These are phyloP conservation scores for Yponomeuta malinellus DNA, from an alignment of 2,888 invertebrate species.

Conservation along the genomic window DNA sequence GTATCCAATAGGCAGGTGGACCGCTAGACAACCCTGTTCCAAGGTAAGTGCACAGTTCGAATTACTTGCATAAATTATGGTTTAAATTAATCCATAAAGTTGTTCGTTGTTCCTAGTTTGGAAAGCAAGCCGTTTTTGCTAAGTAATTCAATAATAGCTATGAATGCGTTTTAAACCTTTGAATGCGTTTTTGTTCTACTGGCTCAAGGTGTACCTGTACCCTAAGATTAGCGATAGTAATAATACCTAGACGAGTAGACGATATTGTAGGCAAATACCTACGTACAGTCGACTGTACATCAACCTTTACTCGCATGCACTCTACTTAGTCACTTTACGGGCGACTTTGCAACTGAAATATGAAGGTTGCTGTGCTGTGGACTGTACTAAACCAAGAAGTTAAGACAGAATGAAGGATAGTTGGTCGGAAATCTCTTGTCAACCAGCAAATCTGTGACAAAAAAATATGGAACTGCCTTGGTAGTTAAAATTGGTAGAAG, in stretches of 20 bases:
- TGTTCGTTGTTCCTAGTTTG: not conserved
- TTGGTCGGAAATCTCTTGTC: too few relatives aligned
- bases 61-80: not conserved
- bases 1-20: constrained; percentile 57
- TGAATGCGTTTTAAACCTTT: not conserved
- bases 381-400: too few relatives aligned
- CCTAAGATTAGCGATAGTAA: not conserved
- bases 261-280: not conserved
- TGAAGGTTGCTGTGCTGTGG: not conserved
- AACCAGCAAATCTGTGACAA: too few relatives aligned
- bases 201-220: not conserved
- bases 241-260: not conserved
- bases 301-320: not conserved
- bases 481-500: too few relatives aligned
- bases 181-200: not conserved
- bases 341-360: not conserved
- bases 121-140: too few relatives aligned
- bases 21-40: constrained; percentile 42
- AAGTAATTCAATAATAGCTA: too few relatives aligned
- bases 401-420: too few relatives aligned
- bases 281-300: not conserved
- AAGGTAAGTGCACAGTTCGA: constrained; percentile 25
- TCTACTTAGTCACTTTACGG: not conserved
- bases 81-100: not conserved
- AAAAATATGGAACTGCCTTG: too few relatives aligned